Evolutionary conservation across 2,113 vertebrate genomes (phyloP).

Genomic region (Tinamus guttatus): DNA sequence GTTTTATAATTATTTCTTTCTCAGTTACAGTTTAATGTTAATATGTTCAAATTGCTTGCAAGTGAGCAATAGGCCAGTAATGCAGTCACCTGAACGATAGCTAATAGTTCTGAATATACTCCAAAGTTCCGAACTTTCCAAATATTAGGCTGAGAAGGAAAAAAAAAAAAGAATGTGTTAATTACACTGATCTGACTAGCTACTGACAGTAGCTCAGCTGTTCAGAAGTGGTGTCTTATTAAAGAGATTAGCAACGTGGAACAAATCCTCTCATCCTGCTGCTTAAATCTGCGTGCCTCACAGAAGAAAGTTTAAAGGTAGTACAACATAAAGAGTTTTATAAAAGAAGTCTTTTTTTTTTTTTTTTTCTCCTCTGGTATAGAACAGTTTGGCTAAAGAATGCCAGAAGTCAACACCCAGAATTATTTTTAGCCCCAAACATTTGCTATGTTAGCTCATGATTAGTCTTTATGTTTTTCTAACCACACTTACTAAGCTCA

Average conservation of each 20-base stretch:
- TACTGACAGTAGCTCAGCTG: not conserved
- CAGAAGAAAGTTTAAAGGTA: not conserved
- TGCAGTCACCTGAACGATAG: not conserved
- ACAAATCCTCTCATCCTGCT: not conserved
- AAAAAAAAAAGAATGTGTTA: not conserved
- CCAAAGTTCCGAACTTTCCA: not conserved
- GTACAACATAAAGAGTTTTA: not conserved
- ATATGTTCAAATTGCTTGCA: not conserved
- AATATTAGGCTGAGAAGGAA: not conserved
- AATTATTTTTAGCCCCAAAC: not conserved
- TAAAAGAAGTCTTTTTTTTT: not conserved
- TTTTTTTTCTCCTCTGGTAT: not conserved
- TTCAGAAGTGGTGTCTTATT: not conserved
- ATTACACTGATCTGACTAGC: rapidly evolving
- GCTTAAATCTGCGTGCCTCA: not conserved
- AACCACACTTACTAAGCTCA: not conserved
- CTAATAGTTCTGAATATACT: not conserved
- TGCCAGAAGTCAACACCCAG: not conserved
- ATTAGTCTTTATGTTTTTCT: not conserved
- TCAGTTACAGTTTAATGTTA: not conserved
- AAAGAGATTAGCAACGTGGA: not conserved
- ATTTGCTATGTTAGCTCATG: rapidly evolving
- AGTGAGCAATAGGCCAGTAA: not conserved
- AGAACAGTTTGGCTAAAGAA: not conserved
- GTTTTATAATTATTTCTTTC: not conserved